Evolutionary conservation across 2,888 invertebrate genomes (phyloP), one percentile per base, ranked within the genome.

Genomic region (Dasysyrphus tricinctus): DNA sequence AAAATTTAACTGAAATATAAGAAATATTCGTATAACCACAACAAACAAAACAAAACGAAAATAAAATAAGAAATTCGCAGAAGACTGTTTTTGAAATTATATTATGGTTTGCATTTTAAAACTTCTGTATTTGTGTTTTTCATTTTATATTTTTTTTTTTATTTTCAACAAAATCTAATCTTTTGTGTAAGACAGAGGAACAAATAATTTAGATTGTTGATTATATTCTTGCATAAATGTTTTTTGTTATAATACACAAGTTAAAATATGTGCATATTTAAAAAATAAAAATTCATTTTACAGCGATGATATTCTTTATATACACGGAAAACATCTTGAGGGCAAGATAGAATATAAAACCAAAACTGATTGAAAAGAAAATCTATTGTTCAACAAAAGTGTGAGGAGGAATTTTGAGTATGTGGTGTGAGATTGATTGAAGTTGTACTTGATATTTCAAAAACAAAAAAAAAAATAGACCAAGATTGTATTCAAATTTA

Each of bases 1-100:
- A 7, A 73, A 77, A 80, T 73, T 79, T 12, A 59, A 49, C 63
- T 61, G 44, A 80, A 56, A 73, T 51, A 32, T 12, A n/a, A 19
- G 32, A n/a, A 47, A 29, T 39, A 42, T 54, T 54, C 19, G 12
- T 3, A 32, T 7, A 54, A 32, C n/a, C 29, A 7, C 5, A 16
- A 16, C 24, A 57, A 14, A 39, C 12, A 37, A 75, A 24, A 24
- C 24, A 24, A 24, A 24, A 24, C 24, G 3, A 24, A 24, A 24
- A 24, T 2, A 24, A 1, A 24, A 59, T 34, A 59, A 44, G 44
- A 72, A 24, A 47, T 59, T 59, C 16, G 29, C 8, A 75, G 16
- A 39, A 7, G 67, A 44, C 61, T 69, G 54, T 63, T 80, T 57
- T 75, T 37, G 61, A 63, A 37, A 19, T 69, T 37, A 6, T 32